Conservation (phyloP, 2,888 invertebrate species). For the Rhorus exstirpatorius region DNA sequence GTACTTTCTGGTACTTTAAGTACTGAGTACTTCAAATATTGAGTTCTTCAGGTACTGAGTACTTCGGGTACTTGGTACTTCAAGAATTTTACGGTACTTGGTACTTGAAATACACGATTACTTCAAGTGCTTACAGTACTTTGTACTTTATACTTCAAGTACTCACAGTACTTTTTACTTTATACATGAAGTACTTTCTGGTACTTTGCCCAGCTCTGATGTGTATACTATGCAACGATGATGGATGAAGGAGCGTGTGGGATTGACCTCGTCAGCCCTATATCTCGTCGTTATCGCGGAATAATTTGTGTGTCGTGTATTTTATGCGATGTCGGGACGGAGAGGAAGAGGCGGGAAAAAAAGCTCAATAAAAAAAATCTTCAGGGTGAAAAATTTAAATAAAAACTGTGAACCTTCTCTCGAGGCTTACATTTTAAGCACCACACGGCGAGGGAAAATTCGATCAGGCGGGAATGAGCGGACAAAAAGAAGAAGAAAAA, state of each 20-base stretch:
- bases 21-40: no score
- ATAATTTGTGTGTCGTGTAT: conserved; percentile 37
- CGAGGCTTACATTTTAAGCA: conserved; percentile 26
- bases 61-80: no score
- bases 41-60: no score
- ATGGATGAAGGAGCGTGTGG: conserved; percentile 25
- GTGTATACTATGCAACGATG: no score
- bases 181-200: no score
- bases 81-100: no score
- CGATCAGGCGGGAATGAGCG: conserved; percentile 31
- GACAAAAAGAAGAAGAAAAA: conserved; percentile 52
- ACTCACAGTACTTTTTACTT: no score
- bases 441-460: conserved; percentile 23
- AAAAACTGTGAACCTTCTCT: conserved; percentile 26
- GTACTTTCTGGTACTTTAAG: no score
- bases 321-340: background rate
- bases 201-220: no score
- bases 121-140: no score
- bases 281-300: conserved; percentile 27
- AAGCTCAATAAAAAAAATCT: conserved; percentile 4
- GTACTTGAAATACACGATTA: no score
- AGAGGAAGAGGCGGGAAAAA: background rate
- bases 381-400: background rate
- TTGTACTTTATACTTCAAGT: no score
- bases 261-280: conserved; percentile 36